These are phyloP conservation scores for Drosophila willistoni DNA, from an alignment of 1,140 invertebrate species.

Conservation along the genomic window DNA sequence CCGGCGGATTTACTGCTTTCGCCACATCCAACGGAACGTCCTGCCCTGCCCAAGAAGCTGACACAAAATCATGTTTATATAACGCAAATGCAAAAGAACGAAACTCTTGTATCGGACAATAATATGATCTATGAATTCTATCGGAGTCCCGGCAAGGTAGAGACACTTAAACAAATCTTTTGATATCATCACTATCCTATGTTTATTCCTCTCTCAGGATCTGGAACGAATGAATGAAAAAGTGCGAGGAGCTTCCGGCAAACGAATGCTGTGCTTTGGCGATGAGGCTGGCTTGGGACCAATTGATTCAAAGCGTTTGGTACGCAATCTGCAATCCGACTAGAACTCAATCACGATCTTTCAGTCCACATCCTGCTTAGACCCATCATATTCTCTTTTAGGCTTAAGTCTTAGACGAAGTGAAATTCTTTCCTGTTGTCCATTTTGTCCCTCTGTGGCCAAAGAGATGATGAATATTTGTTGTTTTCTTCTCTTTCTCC, in stretches of 20 bases:
- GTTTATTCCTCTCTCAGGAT: constrained; percentile 26
- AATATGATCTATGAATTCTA: constrained; percentile 93
- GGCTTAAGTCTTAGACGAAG: constrained; percentile 2
- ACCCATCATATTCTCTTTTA: constrained; percentile 13
- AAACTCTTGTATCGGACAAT: constrained; percentile 82
- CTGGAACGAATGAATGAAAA: constrained; percentile 67
- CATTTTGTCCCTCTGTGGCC: constrained; percentile 3
- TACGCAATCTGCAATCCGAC: constrained; percentile 30
- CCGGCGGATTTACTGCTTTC: constrained; percentile 88
- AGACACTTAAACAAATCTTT: not conserved
- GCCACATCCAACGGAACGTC: constrained; percentile 88
- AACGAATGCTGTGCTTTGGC: constrained; percentile 55
- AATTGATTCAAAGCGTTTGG: constrained; percentile 44
- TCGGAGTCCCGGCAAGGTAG: constrained; percentile 94
- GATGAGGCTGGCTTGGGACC: constrained; percentile 37
- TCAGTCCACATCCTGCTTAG: not conserved
- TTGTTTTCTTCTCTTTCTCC: not conserved
- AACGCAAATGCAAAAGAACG: constrained; percentile 87
- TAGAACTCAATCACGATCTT: constrained; percentile 16
- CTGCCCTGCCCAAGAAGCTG: constrained; percentile 86
- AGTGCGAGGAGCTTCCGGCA: constrained; percentile 54
- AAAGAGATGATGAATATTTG: not conserved
- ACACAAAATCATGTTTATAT: constrained; percentile 87
- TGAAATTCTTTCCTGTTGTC: constrained; percentile 4
- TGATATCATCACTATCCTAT: not conserved